phyloP scores from a whole-genome alignment of 2,888 invertebrate genomes.

The Abrostola triplasia region DNA sequence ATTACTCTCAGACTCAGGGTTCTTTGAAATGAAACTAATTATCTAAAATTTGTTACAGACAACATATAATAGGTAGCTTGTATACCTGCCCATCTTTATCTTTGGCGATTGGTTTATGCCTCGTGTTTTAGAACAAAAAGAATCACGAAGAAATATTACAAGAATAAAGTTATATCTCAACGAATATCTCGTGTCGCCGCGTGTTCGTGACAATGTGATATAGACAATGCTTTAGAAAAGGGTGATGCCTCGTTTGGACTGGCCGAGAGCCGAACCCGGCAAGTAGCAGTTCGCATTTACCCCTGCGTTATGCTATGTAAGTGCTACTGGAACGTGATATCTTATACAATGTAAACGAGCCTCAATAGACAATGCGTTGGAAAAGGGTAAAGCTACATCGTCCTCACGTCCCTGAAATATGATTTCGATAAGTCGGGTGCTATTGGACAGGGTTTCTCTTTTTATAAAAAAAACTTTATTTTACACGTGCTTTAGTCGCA shows the following conservation, averaged over 20 bases:
- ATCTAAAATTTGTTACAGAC: background rate
- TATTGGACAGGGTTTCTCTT: constrained; percentile 81
- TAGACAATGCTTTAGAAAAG: constrained; percentile 85
- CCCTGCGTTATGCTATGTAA: constrained; percentile 28
- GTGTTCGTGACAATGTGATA: constrained; percentile 86
- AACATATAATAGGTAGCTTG: background rate
- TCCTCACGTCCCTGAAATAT: constrained; percentile 86
- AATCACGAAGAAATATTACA: constrained; percentile 78
- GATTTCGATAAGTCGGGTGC: constrained; percentile 86
- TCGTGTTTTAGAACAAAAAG: constrained; percentile 51
- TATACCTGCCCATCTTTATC: constrained; percentile 4
- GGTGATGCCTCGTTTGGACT: constrained; percentile 77
- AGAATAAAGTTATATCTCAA: constrained; percentile 83
- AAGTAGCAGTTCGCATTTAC: constrained; percentile 46
- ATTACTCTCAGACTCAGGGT: no score
- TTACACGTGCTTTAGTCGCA: constrained; percentile 72
- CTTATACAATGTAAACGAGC: constrained; percentile 65
- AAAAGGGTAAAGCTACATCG: constrained; percentile 83
- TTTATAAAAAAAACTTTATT: constrained; percentile 82
- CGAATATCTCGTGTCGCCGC: constrained; percentile 85
- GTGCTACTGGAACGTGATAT: constrained; percentile 37
- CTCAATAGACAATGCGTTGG: constrained; percentile 78
- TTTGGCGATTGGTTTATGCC: constrained; percentile 33
- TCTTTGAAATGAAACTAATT: no score
- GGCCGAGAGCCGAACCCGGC: constrained; percentile 41